Base-by-base conservation (phyloP, 2,797 vertebrate genomes). In the Gambelia wislizenii region DNA sequence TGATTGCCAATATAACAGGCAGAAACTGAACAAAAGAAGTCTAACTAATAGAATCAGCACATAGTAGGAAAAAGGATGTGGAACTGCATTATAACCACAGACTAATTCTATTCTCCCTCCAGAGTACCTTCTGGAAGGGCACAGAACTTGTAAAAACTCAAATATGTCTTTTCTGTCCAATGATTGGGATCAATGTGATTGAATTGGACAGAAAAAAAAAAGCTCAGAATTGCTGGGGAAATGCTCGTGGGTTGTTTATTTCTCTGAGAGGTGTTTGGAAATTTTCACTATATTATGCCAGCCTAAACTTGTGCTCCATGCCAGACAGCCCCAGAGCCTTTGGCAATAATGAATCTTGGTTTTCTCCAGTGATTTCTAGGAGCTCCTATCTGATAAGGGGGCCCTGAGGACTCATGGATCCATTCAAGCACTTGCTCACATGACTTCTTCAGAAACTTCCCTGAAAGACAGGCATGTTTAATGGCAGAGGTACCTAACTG, bases 1-100 rank as follows among this genome's bases (percentile, higher is more conserved):
- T 93, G 91, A 86, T 93, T 88, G 79, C 36, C 89, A 52, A 27
- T 85, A 89, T 89, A 93, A 93, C 91, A 87, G 78, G 91, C 70
- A 85, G 25, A 87, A 33, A 52, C 93, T 74, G 92, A 93, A 82
- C 47, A 87, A 25, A 0, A 6, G 83, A 12, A 0, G 0, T 7
- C 84, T 59, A 93, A 92, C 30, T 87, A 78, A 87, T 85, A 81
- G 90, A 92, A 84, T 22, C 89, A 89, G 85, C 90, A 22, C 44
- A 39, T 72, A 84, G 91, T 54, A 85, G 64, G 36, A 90, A 84
- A 67, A 27, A 83, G 67, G 44, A 91, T 78, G 77, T 82, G 56
- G 13, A 12, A 56, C 49, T 83, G 70, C 74, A 39, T 22, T 9
- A 12, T 20, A n/a, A 91, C 70, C 75, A 90, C 52, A 70, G 84